A percentile compares a stretch with the other conserved stretches of the same genome.
Evolutionary conservation across 2,888 invertebrate species (phyloP).

Genomic region (Lymantria dispar): DNA sequence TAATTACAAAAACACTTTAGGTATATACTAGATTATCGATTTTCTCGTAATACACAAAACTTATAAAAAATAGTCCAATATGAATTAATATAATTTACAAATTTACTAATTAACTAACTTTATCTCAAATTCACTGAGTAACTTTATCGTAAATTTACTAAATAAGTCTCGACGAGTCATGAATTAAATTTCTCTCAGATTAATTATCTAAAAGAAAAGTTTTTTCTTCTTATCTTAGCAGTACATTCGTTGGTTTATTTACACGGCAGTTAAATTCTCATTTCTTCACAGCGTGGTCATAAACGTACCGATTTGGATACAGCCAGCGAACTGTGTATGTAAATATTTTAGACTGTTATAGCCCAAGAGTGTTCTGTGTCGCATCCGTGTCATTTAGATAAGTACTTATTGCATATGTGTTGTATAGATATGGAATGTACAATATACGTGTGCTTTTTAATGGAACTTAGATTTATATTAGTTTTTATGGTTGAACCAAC

Average conservation of each 20-base stretch:
- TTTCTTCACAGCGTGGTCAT: slow-evolving; percentile 38
- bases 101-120: no score
- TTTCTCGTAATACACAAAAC: no score
- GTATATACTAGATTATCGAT: no score
- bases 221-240: not conserved
- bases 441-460: no score
- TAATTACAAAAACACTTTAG: no score
- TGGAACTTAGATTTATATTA: no score
- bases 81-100: no score
- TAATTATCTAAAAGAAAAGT: slow-evolving; percentile 11
- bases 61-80: no score
- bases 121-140: no score
- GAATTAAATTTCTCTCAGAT: slow-evolving; percentile 1
- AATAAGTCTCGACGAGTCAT: no score
- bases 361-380: slow-evolving; percentile 2
- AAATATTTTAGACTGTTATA: slow-evolving; percentile 25
- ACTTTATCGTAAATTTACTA: no score
- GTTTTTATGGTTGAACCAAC: no score
- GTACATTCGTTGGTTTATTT: slow-evolving; percentile 29
- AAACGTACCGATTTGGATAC: slow-evolving; percentile 37
- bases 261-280: slow-evolving; percentile 50
- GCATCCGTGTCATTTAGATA: slow-evolving; percentile 27
- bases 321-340: slow-evolving; percentile 14
- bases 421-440: not conserved
- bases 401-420: slow-evolving; percentile 19